Evolutionary conservation across 2,797 vertebrate species (phyloP).

Genomic region (Todus mexicanus): DNA sequence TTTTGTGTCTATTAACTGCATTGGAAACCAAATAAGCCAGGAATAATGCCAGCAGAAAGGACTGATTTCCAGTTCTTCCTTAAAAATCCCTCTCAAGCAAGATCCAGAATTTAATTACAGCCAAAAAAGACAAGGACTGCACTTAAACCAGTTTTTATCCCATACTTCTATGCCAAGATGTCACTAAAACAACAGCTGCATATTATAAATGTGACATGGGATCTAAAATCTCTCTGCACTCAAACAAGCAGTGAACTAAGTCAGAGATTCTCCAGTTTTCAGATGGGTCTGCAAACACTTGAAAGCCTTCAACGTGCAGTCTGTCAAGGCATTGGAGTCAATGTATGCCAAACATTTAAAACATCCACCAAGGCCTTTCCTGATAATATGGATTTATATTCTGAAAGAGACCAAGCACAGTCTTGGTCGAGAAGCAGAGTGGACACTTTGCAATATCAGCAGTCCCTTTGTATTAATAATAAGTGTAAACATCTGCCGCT

Average conservation of each 20-base stretch:
- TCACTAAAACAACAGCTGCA: conserved; percentile 6
- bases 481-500: not conserved
- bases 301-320: not conserved
- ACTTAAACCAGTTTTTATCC: conserved; percentile 4
- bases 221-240: not conserved
- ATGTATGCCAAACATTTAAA: not conserved
- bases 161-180: not conserved
- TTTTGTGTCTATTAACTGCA: not conserved
- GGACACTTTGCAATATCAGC: not conserved
- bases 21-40: not conserved
- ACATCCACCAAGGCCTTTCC: not conserved
- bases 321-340: not conserved
- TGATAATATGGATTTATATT: not conserved
- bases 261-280: not conserved
- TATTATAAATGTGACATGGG: not conserved
- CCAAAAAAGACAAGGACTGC: not conserved
- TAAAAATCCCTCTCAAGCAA: not conserved
- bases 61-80: not conserved
- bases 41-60: not conserved
- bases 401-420: not conserved
- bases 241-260: not conserved
- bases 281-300: not conserved
- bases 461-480: not conserved
- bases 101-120: not conserved
- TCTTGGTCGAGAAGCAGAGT: not conserved